A percentile compares a stretch with the other conserved stretches of the same genome.
phyloP scores from a whole-genome alignment of 2,113 vertebrate genomes.

The Brachirus orientalis region DNA sequence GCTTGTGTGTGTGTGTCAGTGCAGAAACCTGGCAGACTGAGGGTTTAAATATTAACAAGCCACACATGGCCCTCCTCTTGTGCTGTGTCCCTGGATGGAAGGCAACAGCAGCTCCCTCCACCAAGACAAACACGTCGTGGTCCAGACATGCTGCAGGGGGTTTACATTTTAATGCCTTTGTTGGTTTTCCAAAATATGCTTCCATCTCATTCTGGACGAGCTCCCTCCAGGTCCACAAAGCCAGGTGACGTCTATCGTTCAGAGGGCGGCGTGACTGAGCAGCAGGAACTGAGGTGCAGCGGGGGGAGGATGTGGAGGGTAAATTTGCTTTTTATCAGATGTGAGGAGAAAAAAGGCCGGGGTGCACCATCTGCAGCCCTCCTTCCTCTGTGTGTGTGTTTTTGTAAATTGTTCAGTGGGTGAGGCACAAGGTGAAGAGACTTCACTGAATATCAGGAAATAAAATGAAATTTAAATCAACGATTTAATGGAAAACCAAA shows the following conservation, averaged over 20 bases:
- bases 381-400: conserved; percentile 42
- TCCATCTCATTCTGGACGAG: conserved; percentile 79
- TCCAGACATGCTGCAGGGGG: conserved; percentile 85
- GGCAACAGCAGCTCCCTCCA: conserved; percentile 79
- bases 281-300: neutral
- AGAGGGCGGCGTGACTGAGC: conserved; percentile 24
- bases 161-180: conserved; percentile 87
- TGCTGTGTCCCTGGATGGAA: conserved; percentile 77
- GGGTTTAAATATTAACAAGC: conserved; percentile 88
- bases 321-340: conserved; percentile 54
- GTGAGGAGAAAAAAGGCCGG: conserved; percentile 26
- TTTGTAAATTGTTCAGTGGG: conserved; percentile 48
- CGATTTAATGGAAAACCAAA: too few species aligned
- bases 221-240: conserved; percentile 80
- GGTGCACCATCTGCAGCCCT: conserved; percentile 68
- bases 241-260: conserved; percentile 77
- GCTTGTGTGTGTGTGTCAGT: conserved; percentile 22
- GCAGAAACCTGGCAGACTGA: conserved; percentile 80
- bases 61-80: conserved; percentile 85
- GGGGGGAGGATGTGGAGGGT: neutral
- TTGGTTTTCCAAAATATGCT: conserved; percentile 89
- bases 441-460: too few species aligned
- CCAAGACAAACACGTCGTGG: conserved; percentile 81
- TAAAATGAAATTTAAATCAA: too few species aligned
- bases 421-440: neutral